phyloP scores from a whole-genome alignment of 2,888 invertebrate genomes.

The Caenorhabditis drosophilae region DNA sequence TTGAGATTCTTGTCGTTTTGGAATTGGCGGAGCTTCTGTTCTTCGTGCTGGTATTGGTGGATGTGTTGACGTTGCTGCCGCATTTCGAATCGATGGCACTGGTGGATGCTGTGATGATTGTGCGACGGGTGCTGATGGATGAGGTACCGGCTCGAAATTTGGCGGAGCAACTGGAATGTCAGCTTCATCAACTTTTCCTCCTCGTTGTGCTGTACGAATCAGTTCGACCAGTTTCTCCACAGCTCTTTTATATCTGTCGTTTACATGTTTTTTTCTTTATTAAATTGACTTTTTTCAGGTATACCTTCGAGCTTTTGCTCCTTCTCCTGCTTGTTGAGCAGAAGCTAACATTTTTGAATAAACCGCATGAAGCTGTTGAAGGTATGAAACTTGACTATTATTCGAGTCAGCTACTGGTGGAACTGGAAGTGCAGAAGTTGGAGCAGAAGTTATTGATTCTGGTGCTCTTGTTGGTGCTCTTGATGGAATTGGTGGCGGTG shows the following conservation, averaged over 20 bases:
- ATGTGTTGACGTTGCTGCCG: slow-evolving; percentile 11
- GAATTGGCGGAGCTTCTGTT: slow-evolving; percentile 8
- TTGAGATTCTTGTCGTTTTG: slow-evolving; percentile 1
- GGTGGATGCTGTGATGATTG: slow-evolving; percentile 22
- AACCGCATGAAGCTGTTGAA: slow-evolving; percentile 33
- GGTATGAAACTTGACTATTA: slow-evolving; percentile 10
- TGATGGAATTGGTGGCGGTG: slow-evolving; percentile 7
- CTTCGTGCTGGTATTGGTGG: slow-evolving; percentile 23
- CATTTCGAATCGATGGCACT: slow-evolving; percentile 20
- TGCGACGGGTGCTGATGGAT: slow-evolving; percentile 15
- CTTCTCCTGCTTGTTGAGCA: slow-evolving; percentile 34
- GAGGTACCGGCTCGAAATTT: slow-evolving; percentile 16
- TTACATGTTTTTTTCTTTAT: background rate
- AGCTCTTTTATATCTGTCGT: slow-evolving; percentile 33
- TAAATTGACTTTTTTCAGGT: background rate
- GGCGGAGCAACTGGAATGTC: slow-evolving; percentile 52
- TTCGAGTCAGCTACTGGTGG: slow-evolving; percentile 9
- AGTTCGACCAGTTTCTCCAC: slow-evolving; percentile 44
- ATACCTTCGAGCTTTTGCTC: slow-evolving; percentile 41
- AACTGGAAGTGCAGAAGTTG: slow-evolving; percentile 1
- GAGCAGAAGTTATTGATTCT: too few species aligned
- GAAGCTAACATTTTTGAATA: slow-evolving; percentile 37
- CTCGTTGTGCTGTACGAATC: slow-evolving; percentile 27
- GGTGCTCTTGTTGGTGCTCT: background rate
- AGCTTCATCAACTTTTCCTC: slow-evolving; percentile 33